These are phyloP conservation scores for Himalopsyche phryganea DNA, from an alignment of 1,140 invertebrate genomes.

Conservation along the genomic window DNA sequence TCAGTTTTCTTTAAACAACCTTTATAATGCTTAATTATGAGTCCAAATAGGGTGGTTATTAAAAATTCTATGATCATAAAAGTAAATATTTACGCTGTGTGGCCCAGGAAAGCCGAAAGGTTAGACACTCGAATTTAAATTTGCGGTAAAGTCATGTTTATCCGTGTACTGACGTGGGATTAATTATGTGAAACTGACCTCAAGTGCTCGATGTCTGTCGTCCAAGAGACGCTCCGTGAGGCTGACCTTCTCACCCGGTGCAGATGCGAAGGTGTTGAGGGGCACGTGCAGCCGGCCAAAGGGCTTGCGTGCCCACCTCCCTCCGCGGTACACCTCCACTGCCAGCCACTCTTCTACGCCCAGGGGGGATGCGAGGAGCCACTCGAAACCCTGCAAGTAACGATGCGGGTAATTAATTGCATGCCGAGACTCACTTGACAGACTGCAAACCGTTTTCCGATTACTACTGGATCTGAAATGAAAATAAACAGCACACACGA, in stretches of 20 bases:
- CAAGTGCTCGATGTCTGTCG: constrained; percentile 7
- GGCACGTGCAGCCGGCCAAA: constrained; percentile 7
- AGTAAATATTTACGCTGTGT: too few relatives aligned
- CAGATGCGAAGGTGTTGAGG: background rate
- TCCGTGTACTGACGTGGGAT: too few relatives aligned
- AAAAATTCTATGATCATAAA: too few relatives aligned
- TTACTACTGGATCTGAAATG: too few relatives aligned
- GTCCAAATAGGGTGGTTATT: too few relatives aligned
- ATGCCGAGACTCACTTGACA: background rate
- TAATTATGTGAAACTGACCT: constrained; percentile 16
- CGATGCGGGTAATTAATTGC: constrained; percentile 1
- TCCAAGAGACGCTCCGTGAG: constrained; percentile 14
- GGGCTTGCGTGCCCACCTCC: constrained; percentile 10
- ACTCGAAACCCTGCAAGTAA: constrained; percentile 20
- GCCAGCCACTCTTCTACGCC: constrained; percentile 7
- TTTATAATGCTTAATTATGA: too few relatives aligned
- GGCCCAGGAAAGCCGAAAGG: too few relatives aligned
- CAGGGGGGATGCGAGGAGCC: constrained; percentile 21
- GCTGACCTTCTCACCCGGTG: background rate
- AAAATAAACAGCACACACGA: too few relatives aligned
- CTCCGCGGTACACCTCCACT: constrained; percentile 13
- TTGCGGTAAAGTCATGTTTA: too few relatives aligned
- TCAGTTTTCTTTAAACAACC: too few relatives aligned
- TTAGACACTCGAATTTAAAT: too few relatives aligned
- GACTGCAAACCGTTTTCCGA: too few relatives aligned